Evolutionary conservation across 2,797 vertebrate species (phyloP), one percentile per base, ranked within the genome.

Genomic region (Buceros bicornis): DNA sequence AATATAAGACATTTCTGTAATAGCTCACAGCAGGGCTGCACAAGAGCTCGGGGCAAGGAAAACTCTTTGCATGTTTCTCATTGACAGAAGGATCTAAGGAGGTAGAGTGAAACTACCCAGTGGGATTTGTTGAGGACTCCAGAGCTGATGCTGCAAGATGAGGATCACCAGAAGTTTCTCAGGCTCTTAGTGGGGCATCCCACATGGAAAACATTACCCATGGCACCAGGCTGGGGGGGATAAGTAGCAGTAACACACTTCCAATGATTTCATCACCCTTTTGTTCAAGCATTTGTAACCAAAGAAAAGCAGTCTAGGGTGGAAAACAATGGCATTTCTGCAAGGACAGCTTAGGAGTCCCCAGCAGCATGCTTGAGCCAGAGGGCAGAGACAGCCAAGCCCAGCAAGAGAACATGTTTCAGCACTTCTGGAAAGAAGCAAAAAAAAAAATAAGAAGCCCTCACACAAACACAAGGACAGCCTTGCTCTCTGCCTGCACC

Each of bases 11-110:
- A 78, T 69, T 77, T 90, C 33, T 79, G 35, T 90, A 91, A 87
- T 10, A 65, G 56, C 48, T 94, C 94, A 86, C 85, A 95, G 82
- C 54, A 91, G 87, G 74, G 69, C 61, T 91, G 58, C 43, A 62
- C 21, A 61, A 78, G 65, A 91, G 58, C 73, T 95, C 5, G 7
- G 31, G 70, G 82, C 65, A 91, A 91, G 48, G 87, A 94, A 94
- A 95, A 53, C 42, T 78, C 33, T 28, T 45, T 53, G 17, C 16
- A 6, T 50, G 31, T 33, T 90, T 90, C 69, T 76, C 51, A 79
- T 12, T 76, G 74, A 90, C 45, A 85, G 56, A 72, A 77, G n/a
- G 62, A 82, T 76, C 91, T 87, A 84, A 76, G 22, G 6, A 45
- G 5, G 48, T n/a, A 78, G 56, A 87, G 28, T 47, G 43, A 82